phyloP scores from a whole-genome alignment of 2,888 invertebrate species.

The Dicranocentrus wangi region DNA sequence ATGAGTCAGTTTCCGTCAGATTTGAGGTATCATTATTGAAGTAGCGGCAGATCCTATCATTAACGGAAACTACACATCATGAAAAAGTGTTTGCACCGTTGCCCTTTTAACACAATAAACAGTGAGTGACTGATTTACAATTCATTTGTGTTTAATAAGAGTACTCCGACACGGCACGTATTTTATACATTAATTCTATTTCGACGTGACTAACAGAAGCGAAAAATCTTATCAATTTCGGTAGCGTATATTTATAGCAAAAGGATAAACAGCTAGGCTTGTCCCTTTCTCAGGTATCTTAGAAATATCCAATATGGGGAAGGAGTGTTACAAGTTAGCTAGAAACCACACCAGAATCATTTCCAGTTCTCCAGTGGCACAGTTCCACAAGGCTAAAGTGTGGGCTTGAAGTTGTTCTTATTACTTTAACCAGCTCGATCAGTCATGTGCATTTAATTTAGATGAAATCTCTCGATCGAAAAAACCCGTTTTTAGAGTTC shows the following conservation, averaged over 20 bases:
- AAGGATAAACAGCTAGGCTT: not conserved
- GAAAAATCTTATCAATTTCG: constrained; percentile 48
- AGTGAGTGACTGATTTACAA: constrained; percentile 39
- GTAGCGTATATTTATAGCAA: constrained; percentile 11
- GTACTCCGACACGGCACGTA: not conserved
- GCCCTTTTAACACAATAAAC: not conserved
- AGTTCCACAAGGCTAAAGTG: no score
- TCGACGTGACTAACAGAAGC: constrained; percentile 3
- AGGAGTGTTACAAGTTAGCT: constrained; percentile 4
- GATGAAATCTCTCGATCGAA: no score
- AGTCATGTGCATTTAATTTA: no score
- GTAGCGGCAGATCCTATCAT: not conserved
- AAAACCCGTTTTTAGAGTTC: no score
- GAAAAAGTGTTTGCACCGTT: not conserved
- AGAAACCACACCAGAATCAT: constrained; percentile 2
- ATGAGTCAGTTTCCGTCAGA: not conserved
- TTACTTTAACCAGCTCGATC: no score
- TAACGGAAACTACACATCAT: not conserved
- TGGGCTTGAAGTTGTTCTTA: no score
- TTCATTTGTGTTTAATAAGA: constrained; percentile 27
- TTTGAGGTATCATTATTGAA: not conserved
- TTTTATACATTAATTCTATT: constrained; percentile 4
- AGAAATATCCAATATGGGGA: not conserved
- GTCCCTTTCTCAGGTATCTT: not conserved
- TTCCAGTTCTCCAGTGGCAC: no score